phyloP scores from a whole-genome alignment of 2,888 invertebrate species.

The Thumatha senex region DNA sequence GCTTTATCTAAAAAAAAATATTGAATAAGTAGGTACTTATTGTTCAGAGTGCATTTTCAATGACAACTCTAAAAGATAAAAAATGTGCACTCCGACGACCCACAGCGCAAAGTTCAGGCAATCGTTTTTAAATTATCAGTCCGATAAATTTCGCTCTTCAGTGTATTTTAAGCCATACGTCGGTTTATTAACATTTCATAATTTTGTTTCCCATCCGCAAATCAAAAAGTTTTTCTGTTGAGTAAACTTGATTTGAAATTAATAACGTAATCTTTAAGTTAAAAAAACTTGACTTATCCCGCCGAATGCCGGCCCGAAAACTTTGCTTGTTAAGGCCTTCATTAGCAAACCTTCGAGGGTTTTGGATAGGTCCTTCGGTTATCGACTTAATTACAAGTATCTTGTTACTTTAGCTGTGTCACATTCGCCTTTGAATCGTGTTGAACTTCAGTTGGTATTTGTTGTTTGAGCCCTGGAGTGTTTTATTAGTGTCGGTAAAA shows the following conservation, averaged over 20 bases:
- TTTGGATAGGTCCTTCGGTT: constrained; percentile 40
- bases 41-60: no score
- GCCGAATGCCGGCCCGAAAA: constrained; percentile 40
- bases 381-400: constrained; percentile 47
- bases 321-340: constrained; percentile 53
- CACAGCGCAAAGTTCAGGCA: no score
- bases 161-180: not conserved
- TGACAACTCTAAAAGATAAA: no score
- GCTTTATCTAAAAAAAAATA: no score
- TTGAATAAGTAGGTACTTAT: no score
- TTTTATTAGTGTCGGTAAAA: not conserved
- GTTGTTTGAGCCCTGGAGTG: constrained; percentile 3
- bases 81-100: no score
- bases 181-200: not conserved
- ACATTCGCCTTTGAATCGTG: constrained; percentile 26
- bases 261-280: constrained; percentile 38
- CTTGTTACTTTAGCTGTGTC: constrained; percentile 26
- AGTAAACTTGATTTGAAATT: constrained; percentile 31
- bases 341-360: constrained; percentile 51
- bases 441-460: constrained; percentile 5
- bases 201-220: constrained; percentile 2
- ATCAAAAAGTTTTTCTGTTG: constrained; percentile 14
- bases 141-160: not conserved
- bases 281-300: constrained; percentile 39
- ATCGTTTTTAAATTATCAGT: no score